These are phyloP conservation scores for Saimiri boliviensis DNA, from an alignment of 2,113 vertebrate species.

Conservation along the genomic window DNA sequence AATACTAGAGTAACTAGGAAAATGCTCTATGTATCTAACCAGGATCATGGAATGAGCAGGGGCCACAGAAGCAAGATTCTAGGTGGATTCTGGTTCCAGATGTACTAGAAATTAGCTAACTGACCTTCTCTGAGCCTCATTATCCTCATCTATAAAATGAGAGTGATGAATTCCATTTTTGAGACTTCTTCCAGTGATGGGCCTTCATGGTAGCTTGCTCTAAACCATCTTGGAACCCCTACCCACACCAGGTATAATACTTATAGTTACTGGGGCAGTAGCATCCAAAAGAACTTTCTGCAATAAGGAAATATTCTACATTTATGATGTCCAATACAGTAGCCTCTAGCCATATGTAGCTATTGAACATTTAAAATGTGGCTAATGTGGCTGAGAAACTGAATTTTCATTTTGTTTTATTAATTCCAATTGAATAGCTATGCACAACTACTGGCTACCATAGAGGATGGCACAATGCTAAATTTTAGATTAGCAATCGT, in stretches of 20 bases:
- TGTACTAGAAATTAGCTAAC: neutral
- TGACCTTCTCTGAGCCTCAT: neutral
- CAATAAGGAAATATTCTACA: neutral
- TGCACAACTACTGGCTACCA: neutral
- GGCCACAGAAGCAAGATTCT: slow-evolving; percentile 19
- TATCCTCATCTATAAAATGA: slow-evolving; percentile 37
- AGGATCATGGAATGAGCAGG: neutral
- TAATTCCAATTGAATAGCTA: slow-evolving; percentile 23
- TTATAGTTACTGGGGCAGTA: neutral
- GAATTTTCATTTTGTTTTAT: slow-evolving; percentile 18
- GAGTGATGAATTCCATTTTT: neutral
- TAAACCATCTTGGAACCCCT: slow-evolving; percentile 23
- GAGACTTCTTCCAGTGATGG: neutral
- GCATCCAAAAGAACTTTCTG: neutral
- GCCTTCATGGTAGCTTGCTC: neutral
- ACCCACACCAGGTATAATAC: neutral
- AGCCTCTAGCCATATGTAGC: neutral
- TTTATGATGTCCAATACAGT: neutral
- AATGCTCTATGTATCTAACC: neutral
- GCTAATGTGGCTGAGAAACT: neutral
- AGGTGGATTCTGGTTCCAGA: neutral
- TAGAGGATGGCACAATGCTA: neutral
- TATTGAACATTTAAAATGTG: neutral
- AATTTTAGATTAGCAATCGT: neutral
- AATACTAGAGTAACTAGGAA: neutral